phyloP scores from a whole-genome alignment of 2,888 invertebrate species.

The Ennomos erosarius region DNA sequence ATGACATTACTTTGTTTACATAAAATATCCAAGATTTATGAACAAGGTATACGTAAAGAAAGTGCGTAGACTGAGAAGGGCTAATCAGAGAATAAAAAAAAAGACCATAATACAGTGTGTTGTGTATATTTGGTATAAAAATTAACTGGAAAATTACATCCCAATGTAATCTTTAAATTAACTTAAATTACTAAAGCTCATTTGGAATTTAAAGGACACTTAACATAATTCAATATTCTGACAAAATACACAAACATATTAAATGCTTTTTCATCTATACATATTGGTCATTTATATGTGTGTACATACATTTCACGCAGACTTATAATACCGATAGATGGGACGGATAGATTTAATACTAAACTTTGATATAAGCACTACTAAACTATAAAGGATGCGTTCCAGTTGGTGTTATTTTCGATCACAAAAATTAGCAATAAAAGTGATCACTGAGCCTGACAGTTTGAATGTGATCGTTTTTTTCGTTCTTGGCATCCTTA shows the following conservation, averaged over 20 bases:
- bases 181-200: slow-evolving; percentile 47
- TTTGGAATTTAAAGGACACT: slow-evolving; percentile 38
- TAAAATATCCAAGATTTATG: too few species aligned
- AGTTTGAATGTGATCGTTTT: too few species aligned
- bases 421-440: too few species aligned
- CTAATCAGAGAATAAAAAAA: slow-evolving; percentile 32
- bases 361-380: neutral
- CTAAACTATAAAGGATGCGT: too few species aligned
- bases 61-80: neutral
- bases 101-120: slow-evolving; percentile 42
- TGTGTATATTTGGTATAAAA: slow-evolving; percentile 83
- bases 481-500: too few species aligned
- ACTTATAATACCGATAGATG: slow-evolving; percentile 2
- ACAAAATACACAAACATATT: slow-evolving; percentile 1
- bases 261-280: neutral
- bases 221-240: slow-evolving; percentile 14
- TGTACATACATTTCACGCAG: too few species aligned
- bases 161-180: slow-evolving; percentile 67
- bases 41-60: too few species aligned
- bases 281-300: too few species aligned
- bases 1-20: too few species aligned
- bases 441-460: too few species aligned
- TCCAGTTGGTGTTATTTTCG: too few species aligned
- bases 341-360: slow-evolving; percentile 20
- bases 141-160: slow-evolving; percentile 61